phyloP scores from a whole-genome alignment of 2,113 vertebrate genomes.

The Trichechus manatus region DNA sequence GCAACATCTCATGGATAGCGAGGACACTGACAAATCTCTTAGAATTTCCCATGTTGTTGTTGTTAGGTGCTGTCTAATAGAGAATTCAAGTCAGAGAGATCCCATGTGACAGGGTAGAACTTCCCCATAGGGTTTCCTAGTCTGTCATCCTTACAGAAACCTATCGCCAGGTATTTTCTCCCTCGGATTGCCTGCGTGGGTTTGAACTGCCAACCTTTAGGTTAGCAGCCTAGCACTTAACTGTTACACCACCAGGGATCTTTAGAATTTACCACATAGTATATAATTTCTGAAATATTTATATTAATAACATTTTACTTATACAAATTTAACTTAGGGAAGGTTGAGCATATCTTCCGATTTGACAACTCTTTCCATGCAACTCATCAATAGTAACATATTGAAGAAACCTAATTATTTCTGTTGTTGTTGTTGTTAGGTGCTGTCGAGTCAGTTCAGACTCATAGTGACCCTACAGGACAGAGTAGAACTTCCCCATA shows the following conservation, averaged over 20 bases:
- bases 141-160: neutral
- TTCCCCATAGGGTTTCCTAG: neutral
- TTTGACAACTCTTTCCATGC: constrained; percentile 8
- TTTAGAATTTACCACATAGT: neutral
- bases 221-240: neutral
- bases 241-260: neutral
- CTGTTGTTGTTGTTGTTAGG: too few relatives aligned
- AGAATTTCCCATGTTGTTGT: neutral
- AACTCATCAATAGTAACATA: neutral
- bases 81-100: neutral
- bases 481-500: too few relatives aligned
- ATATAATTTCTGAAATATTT: constrained; percentile 25
- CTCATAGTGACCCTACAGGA: too few relatives aligned
- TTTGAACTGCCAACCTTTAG: neutral
- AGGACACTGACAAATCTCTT: neutral
- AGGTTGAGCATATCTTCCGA: neutral
- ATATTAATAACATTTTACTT: constrained; percentile 13
- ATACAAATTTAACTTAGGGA: neutral
- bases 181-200: neutral
- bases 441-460: too few relatives aligned
- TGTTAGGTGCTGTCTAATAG: neutral
- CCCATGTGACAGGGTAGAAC: neutral
- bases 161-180: neutral
- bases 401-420: neutral
- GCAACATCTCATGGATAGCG: neutral